Percentiles rank a stretch among this genome's conserved stretches.
phyloP scores from a whole-genome alignment of 2,113 vertebrate genomes.

The Burhinus bistriatus region DNA sequence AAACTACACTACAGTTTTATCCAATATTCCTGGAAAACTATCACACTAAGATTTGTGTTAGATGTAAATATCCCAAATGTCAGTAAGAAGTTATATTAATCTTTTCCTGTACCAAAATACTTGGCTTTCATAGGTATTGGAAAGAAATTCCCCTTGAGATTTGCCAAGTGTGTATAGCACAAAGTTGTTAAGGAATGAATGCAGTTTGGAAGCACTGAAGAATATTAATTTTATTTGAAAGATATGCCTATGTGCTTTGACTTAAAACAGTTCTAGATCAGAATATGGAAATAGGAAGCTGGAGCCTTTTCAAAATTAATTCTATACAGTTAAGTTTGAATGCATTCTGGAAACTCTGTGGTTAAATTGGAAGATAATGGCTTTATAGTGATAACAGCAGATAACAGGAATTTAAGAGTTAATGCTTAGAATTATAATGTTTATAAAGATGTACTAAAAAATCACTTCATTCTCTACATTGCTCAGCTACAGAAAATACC shows the following conservation, averaged over 20 bases:
- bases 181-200: neutral
- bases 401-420: neutral
- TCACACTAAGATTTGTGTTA: neutral
- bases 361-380: neutral
- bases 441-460: neutral
- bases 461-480: neutral
- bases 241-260: neutral
- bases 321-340: neutral
- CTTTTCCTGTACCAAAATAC: neutral
- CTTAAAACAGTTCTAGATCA: neutral
- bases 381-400: neutral
- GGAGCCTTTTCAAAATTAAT: neutral
- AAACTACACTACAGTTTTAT: neutral
- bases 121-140: neutral
- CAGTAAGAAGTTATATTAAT: neutral
- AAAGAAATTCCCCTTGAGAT: neutral
- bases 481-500: conserved; percentile 72
- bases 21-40: neutral
- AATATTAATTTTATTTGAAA: neutral
- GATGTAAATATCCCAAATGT: neutral
- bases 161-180: neutral
- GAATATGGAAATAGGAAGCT: neutral
- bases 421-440: neutral
- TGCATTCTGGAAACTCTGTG: neutral
- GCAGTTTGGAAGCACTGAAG: neutral